phyloP scores from a whole-genome alignment of 2,888 invertebrate species.

The Piscicola geometra region DNA sequence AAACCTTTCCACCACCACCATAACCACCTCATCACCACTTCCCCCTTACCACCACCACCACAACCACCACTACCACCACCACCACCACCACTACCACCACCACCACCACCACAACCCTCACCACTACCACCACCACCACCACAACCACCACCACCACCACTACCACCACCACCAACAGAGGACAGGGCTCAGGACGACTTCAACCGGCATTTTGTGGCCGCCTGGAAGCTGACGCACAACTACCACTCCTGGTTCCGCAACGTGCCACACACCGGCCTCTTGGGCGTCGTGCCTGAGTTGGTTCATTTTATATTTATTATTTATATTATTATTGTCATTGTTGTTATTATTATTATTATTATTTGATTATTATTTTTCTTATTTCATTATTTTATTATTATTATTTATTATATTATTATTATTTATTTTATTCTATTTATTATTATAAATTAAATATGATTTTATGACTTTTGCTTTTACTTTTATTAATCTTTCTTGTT shows the following conservation, averaged over 20 bases:
- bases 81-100: conserved; percentile 17
- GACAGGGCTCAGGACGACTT: conserved; percentile 67
- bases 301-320: too few relatives aligned
- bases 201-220: conserved; percentile 74
- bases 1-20: neutral
- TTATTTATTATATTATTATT: too few relatives aligned
- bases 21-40: neutral
- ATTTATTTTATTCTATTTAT: too few relatives aligned
- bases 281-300: conserved; percentile 64
- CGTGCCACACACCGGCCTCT: conserved; percentile 63
- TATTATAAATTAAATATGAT: too few relatives aligned
- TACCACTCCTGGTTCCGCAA: conserved; percentile 74
- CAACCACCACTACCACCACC: conserved; percentile 8
- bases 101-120: conserved; percentile 1
- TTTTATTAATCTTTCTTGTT: too few relatives aligned
- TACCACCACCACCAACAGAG: conserved; percentile 45
- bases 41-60: neutral
- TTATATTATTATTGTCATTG: too few relatives aligned
- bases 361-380: too few relatives aligned
- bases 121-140: too few relatives aligned
- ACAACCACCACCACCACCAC: neutral
- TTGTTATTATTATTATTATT: too few relatives aligned
- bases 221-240: conserved; percentile 82
- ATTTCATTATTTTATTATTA: too few relatives aligned
- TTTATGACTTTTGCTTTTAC: too few relatives aligned